phyloP scores from a whole-genome alignment of 2,113 vertebrate genomes.

The Herpetotheres cachinnans region DNA sequence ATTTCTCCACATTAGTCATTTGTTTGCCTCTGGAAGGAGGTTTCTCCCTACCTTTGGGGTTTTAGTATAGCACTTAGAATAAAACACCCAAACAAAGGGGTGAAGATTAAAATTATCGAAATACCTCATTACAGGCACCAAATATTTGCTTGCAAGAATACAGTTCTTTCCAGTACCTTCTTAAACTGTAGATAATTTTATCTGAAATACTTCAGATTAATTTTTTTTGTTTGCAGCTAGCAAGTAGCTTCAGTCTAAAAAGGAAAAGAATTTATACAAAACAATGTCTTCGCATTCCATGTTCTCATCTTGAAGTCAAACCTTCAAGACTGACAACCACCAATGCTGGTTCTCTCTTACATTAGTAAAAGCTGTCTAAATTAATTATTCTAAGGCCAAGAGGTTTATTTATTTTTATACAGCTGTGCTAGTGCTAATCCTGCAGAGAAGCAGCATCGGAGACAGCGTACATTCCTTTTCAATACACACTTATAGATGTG shows the following conservation, averaged over 20 bases:
- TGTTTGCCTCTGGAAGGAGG: neutral
- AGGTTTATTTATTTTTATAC: neutral
- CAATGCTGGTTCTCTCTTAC: neutral
- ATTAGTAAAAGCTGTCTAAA: too few species aligned
- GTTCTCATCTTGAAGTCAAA: neutral
- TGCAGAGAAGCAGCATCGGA: neutral
- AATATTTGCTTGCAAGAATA: neutral
- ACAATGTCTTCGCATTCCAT: neutral
- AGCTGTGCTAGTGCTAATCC: neutral
- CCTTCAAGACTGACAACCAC: neutral
- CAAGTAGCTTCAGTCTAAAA: neutral
- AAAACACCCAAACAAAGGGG: neutral
- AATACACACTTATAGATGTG: fast-evolving
- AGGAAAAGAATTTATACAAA: neutral
- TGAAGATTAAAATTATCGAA: neutral
- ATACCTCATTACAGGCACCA: neutral
- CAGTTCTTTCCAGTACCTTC: neutral
- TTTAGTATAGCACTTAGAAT: neutral
- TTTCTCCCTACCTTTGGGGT: neutral
- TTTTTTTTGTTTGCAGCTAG: neutral
- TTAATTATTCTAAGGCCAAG: neutral
- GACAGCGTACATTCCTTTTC: neutral
- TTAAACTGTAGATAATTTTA: neutral
- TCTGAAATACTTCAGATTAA: neutral
- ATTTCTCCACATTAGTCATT: neutral